A percentile compares a stretch with the other conserved stretches of the same genome.
Evolutionary conservation across 2,888 invertebrate species (phyloP).

Genomic region (Diadromus collaris): DNA sequence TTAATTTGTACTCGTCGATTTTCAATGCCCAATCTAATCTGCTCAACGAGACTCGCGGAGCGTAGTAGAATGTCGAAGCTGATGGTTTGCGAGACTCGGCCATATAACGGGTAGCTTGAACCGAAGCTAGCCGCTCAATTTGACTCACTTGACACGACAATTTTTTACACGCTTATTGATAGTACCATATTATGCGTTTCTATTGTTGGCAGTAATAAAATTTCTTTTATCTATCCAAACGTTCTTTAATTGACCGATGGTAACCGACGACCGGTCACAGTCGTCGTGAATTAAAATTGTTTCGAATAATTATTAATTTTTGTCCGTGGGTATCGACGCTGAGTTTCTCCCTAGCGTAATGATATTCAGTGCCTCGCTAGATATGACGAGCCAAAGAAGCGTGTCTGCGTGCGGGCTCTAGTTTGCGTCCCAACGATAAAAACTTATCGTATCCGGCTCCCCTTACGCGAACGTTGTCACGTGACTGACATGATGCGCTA

Average conservation of each 20-base stretch:
- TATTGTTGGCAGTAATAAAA: too few species aligned
- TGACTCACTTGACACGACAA: not conserved
- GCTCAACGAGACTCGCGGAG: slow-evolving; percentile 9
- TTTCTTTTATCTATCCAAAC: too few species aligned
- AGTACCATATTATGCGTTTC: too few species aligned
- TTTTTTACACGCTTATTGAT: not conserved
- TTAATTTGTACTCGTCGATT: slow-evolving; percentile 64
- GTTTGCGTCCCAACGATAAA: slow-evolving; percentile 73
- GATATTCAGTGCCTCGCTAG: not conserved
- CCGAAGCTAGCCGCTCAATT: slow-evolving; percentile 1
- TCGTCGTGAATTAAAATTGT: not conserved
- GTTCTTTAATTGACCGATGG: too few species aligned
- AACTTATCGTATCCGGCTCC: slow-evolving; percentile 77
- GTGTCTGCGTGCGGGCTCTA: slow-evolving; percentile 51
- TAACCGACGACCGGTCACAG: too few species aligned
- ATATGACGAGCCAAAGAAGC: not conserved
- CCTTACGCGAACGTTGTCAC: slow-evolving; percentile 66
- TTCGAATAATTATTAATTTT: not conserved
- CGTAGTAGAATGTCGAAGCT: not conserved
- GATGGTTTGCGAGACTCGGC: not conserved
- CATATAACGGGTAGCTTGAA: slow-evolving; percentile 19
- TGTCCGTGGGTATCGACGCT: not conserved
- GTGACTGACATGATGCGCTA: slow-evolving; percentile 28
- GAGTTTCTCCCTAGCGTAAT: not conserved
- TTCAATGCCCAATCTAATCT: slow-evolving; percentile 34